Evolutionary conservation across 2,113 vertebrate genomes (phyloP).

Genomic region (Paedocypris sp.): DNA sequence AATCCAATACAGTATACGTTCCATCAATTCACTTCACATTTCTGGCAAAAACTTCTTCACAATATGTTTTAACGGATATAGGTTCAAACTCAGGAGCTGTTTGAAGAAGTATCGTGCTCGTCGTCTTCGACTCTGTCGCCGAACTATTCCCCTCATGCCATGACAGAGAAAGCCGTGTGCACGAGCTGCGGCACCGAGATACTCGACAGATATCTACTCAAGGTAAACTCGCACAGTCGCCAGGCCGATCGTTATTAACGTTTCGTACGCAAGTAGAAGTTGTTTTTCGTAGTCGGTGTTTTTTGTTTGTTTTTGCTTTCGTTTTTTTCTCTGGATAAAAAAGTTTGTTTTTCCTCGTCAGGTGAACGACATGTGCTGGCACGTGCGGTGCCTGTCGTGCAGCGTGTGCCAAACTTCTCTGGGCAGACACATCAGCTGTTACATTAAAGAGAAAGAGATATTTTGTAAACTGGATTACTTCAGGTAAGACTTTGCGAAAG

Average conservation of each 20-base stretch:
- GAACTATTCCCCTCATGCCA: constrained; percentile 75
- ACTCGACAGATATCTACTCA: constrained; percentile 92
- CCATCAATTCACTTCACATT: too few species aligned
- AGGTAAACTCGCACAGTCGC: too few species aligned
- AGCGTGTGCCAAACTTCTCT: constrained; percentile 90
- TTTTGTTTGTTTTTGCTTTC: too few species aligned
- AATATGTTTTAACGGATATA: constrained; percentile 32
- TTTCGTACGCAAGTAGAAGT: not conserved
- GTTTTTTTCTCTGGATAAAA: too few species aligned
- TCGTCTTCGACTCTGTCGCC: constrained; percentile 58
- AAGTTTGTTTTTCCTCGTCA: constrained; percentile 45
- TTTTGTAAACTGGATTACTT: constrained; percentile 99
- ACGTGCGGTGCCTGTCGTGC: constrained; percentile 92
- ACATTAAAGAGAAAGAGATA: constrained; percentile 96
- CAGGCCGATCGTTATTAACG: too few species aligned
- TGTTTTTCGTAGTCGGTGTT: constrained; percentile 40
- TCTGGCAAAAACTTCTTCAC: too few species aligned
- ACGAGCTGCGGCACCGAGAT: constrained; percentile 85
- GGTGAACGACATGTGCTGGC: constrained; percentile 98
- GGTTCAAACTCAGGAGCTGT: constrained; percentile 59
- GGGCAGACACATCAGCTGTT: constrained; percentile 90
- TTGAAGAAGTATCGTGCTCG: constrained; percentile 70
- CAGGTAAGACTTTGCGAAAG: constrained; percentile 66
- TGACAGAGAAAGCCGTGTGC: constrained; percentile 76
- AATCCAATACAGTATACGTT: too few species aligned